Base-by-base conservation (phyloP, 2,888 invertebrate species). In the Hesperia comma region DNA sequence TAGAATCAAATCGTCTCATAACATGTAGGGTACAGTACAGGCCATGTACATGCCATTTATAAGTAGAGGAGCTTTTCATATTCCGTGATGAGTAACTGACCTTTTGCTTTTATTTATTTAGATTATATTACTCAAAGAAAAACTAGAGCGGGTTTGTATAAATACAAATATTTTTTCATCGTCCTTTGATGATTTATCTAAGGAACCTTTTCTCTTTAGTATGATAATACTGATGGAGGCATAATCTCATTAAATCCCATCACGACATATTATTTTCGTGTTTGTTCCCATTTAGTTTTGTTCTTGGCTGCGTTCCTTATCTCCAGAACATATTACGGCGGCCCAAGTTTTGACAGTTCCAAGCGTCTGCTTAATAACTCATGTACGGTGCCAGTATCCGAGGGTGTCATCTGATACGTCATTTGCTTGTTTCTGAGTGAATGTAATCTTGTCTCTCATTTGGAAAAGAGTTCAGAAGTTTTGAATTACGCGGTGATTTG, bases 291-390 rank as follows among this genome's bases (percentile, higher is more conserved):
- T 41, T 63, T 55, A 21, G 51, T 51, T 21, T 51, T 51, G 41
- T 63, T 54, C 55, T 32, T 26, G 62, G 32, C 51, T 56, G 33
- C 33, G 54, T 56, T 46, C 63, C 63, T 55, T 63, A 63, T 63
- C 63, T 37, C 58, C 26, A 57, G n/a, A 58, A 64, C 58, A 64
- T 64, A 64, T 64, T 64, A 64, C 53, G 32, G 51, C 32, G 64
- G 64, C 43, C 43, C 41, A 43, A 66, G 43, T 66, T 66, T 60
- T 66, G 66, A 66, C 66, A 60, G 53, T 66, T 60, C 60, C 51
- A 60, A 66, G 66, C 56, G 56, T 33, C 43, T 60, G 60, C 53
- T 54, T 66, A 66, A 66, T 60, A 58, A 66, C 58, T 66, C 66
- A 66, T 60, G 43, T 58, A 43, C 53, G 54, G 43, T 19, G n/a